A percentile compares a stretch with the other conserved stretches of the same genome.
Evolutionary conservation across 2,797 vertebrate species (phyloP).

Genomic region (Streptopelia turtur): DNA sequence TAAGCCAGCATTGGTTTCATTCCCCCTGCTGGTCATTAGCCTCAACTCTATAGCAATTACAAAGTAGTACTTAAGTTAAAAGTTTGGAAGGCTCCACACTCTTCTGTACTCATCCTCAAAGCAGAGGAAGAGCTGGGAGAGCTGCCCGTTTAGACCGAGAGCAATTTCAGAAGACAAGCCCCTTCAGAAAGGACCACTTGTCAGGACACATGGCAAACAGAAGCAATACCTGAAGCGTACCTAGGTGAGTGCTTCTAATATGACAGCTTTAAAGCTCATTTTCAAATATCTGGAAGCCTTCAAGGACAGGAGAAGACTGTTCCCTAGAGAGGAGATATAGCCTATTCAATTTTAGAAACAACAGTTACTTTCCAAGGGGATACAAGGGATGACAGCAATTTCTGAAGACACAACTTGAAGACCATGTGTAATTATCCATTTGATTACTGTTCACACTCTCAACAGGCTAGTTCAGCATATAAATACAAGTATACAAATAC

Average conservation of each 20-base stretch:
- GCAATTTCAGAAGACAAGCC: background rate
- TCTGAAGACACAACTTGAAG: background rate
- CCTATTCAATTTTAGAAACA: background rate
- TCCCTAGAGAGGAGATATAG: background rate
- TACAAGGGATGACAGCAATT: background rate
- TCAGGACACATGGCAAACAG: background rate
- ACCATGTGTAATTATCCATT: background rate
- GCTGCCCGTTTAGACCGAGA: rapidly evolving
- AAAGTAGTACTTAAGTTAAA: background rate
- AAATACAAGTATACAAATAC: background rate
- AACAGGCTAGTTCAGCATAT: background rate
- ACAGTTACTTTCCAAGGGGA: background rate
- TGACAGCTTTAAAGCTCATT: background rate
- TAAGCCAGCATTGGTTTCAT: background rate
- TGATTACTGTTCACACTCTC: background rate
- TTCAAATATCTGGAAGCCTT: background rate
- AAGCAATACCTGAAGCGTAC: background rate
- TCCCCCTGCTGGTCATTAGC: background rate
- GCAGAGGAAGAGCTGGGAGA: background rate
- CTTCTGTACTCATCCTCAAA: background rate
- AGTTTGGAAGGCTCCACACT: background rate
- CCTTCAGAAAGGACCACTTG: background rate
- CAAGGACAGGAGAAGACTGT: background rate
- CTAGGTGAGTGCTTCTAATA: background rate
- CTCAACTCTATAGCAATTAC: background rate